phyloP scores from a whole-genome alignment of 2,797 vertebrate genomes.

The Falco cherrug region DNA sequence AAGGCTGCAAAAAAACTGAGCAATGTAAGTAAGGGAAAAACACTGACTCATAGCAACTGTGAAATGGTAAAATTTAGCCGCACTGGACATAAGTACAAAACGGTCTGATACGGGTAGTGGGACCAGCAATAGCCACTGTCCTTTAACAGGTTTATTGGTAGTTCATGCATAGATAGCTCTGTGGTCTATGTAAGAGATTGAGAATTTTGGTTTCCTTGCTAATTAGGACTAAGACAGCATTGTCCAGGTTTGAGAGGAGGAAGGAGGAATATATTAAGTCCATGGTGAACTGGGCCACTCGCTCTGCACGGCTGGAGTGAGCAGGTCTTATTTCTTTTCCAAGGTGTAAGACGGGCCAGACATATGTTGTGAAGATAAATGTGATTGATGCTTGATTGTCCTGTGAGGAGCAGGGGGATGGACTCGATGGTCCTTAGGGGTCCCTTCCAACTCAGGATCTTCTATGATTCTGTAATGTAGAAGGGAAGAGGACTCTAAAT shows the following conservation, averaged over 20 bases:
- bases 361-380: neutral
- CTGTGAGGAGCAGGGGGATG: too few relatives aligned
- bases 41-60: neutral
- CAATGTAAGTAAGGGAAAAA: neutral
- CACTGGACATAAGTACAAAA: neutral
- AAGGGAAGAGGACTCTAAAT: neutral
- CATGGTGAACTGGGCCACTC: neutral
- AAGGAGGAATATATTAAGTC: neutral
- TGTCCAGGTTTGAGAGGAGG: neutral
- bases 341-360: neutral
- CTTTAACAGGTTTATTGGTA: neutral
- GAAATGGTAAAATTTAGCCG: neutral
- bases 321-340: neutral
- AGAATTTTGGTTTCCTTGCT: neutral
- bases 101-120: neutral
- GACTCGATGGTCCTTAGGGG: too few relatives aligned
- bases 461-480: neutral
- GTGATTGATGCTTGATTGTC: neutral
- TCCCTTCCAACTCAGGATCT: too few relatives aligned
- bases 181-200: neutral
- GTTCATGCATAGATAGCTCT: neutral
- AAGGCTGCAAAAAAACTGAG: neutral
- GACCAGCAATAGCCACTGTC: neutral
- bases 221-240: neutral
- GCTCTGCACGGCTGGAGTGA: neutral